Base-by-base conservation (phyloP, 2,113 vertebrate species). In the Oryctolagus cuniculus region DNA sequence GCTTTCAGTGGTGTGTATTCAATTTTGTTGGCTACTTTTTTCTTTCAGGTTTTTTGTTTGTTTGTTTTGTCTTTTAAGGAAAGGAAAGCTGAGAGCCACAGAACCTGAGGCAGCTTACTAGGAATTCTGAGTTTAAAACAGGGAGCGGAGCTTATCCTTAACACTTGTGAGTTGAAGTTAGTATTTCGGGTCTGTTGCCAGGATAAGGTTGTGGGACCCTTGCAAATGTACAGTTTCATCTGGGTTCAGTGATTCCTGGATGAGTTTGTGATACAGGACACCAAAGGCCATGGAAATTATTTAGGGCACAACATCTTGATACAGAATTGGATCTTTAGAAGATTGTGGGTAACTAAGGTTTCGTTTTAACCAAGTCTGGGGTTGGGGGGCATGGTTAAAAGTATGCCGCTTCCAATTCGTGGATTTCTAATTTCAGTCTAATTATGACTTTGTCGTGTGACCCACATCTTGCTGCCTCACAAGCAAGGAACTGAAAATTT, bases 401-500 rank as follows among this genome's bases (percentile, higher is more conserved):
- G 38, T 89, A 49, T 61, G 36, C 29, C 36, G n/a, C 66, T 74
- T 84, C 61, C 31, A 75, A 49, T 94, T 89, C 78, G 87, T 95
- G 72, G 87, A 87, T 96, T 85, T 90, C 49, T 34, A 34, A n/a
- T 88, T 93, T 89, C n/a, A 11, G 44, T 90, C 34, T 61, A 29
- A 53, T 80, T 27, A 36, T 93, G 89, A 86, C 75, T 96, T 87
- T 67, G 74, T 79, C 6, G 8, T 79, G 64, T 82, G 44, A 58
- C 69, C 75, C 27, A 44, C 73, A 29, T 77, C 63, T 87, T 77
- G 87, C 89, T 80, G 79, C 55, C 64, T 91, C 77, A 36, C 63
- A 83, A 66, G 61, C 85, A n/a, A 67, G 36, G 82, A 82, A 87
- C 79, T 92, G 86, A 63, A 80, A 83, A 91, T 83, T 90, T 83